Conservation (phyloP, 2,888 invertebrate genomes). For the Gortyna flavago region DNA sequence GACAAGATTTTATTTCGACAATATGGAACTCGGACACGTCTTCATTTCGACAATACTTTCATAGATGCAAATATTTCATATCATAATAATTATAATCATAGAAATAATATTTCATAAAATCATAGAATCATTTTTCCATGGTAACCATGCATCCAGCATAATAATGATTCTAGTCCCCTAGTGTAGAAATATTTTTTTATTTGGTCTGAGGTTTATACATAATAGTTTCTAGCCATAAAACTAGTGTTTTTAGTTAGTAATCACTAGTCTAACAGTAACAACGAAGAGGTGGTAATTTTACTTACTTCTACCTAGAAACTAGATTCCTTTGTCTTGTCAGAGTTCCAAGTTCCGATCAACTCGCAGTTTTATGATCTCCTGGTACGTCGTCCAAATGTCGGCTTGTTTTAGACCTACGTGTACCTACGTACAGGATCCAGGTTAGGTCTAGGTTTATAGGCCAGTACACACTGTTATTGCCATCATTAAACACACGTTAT, state of each 20-base stretch:
- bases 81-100: too few relatives aligned
- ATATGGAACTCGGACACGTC: too few relatives aligned
- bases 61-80: too few relatives aligned
- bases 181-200: too few relatives aligned
- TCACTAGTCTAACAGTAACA: too few relatives aligned
- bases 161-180: too few relatives aligned
- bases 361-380: conserved; percentile 12
- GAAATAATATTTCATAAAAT: too few relatives aligned
- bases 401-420: conserved; percentile 20
- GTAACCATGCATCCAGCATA: too few relatives aligned
- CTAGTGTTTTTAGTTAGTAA: background rate
- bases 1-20: too few relatives aligned
- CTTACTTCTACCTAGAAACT: background rate
- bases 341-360: background rate
- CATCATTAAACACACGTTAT: conserved; percentile 44
- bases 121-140: too few relatives aligned
- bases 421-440: conserved; percentile 27
- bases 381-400: conserved; percentile 13
- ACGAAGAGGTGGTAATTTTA: background rate
- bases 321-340: background rate
- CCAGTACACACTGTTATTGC: conserved; percentile 39
- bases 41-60: too few relatives aligned
- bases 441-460: conserved; percentile 58
- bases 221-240: background rate
- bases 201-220: too few relatives aligned